Base-by-base conservation (phyloP, 1,140 invertebrate genomes). In the Agrilus planipennis region DNA sequence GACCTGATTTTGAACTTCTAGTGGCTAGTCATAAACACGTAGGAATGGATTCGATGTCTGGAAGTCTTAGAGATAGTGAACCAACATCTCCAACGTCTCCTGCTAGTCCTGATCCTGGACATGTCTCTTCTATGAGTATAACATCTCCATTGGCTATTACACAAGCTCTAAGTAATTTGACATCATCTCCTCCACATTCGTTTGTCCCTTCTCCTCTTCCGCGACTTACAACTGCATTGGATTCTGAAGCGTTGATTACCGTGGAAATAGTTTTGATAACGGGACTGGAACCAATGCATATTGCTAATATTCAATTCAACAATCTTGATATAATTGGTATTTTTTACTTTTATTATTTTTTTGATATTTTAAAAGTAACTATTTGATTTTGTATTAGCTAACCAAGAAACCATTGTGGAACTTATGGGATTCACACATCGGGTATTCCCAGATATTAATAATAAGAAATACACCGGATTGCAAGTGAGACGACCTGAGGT, bases 391-490 rank as follows among this genome's bases (percentile, higher is more conserved):
- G 47, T 64, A 68, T 17, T 51, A 79, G 91, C 89, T 0, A 95
- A 95, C 67, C 89, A 93, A 60, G 89, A 92, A 60, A 96, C 92
- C 0, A 84, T 95, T 49, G 81, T 94, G 1, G 91, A 96, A 61
- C 62, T 96, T 20, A 72, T 93, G 31, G 84, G 85, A 16, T 95
- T 96, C 58, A 72, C 79, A 0, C 81, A 80, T 40, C 71, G 85
- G 29, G 73, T 87, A 19, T 74, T 81, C 47, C 76, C 79, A 5
- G 50, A 58, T 4, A 54, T 60, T 18, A 70, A 69, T 46, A 41
- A 53, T 10, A 54, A 54, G 11, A 49, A 52, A 4, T 47, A 45
- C 2, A 45, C 42, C 2, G 31, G 57, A 2, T 48, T 61, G 0
- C 48, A 63, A 10, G 46, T 52, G 1, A 44, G 54, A 0, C 55